Conservation (phyloP, 2,888 invertebrate genomes). For the Helleia helle region DNA sequence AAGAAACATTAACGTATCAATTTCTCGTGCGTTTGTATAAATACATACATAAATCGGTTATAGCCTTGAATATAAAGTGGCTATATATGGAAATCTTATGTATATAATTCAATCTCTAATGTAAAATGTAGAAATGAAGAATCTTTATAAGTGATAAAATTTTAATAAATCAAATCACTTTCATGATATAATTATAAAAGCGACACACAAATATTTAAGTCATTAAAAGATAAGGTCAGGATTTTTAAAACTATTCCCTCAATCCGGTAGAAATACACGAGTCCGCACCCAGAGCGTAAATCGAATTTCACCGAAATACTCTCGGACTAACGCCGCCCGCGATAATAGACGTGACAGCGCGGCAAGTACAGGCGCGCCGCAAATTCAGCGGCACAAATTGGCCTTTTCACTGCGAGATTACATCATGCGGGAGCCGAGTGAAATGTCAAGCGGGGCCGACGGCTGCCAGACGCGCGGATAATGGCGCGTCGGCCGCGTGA, state of each 20-base stretch:
- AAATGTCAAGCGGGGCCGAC: conserved; percentile 74
- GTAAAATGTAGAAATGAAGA: too few species aligned
- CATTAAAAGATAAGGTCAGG: too few species aligned
- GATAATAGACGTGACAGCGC: conserved; percentile 66
- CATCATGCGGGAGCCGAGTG: conserved; percentile 74
- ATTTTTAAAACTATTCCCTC: too few species aligned
- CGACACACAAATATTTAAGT: too few species aligned
- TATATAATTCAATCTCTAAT: too few species aligned
- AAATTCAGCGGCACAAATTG: conserved; percentile 74
- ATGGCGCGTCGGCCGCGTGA: conserved; percentile 73
- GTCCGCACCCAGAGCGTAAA: too few species aligned
- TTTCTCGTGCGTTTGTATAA: neutral
- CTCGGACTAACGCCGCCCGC: conserved; percentile 32
- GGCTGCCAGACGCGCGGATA: conserved; percentile 74
- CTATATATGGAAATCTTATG: neutral
- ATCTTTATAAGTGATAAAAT: too few species aligned
- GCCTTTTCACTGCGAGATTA: conserved; percentile 75
- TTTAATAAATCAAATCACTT: too few species aligned
- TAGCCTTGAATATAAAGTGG: conserved; percentile 9
- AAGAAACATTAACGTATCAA: conserved; percentile 6
- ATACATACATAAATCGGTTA: conserved; percentile 4
- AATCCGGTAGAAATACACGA: too few species aligned
- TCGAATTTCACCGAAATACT: conserved; percentile 30
- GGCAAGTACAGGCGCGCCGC: conserved; percentile 67
- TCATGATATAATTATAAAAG: too few species aligned